These are phyloP conservation scores for Enteromius afrohamiltoni DNA, from an alignment of 2,797 vertebrate species.

Conservation along the genomic window DNA sequence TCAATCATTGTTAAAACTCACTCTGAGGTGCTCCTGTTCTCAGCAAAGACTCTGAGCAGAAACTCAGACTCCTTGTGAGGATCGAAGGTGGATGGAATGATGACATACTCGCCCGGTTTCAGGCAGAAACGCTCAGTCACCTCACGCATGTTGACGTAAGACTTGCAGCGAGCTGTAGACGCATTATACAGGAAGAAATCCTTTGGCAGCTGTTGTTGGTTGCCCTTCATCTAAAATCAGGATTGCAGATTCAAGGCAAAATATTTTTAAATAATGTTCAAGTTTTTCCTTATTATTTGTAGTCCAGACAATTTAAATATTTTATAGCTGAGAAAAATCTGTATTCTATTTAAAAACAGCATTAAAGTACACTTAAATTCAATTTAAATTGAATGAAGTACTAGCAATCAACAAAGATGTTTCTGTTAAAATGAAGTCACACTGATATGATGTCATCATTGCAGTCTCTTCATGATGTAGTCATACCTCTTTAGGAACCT, in stretches of 20 bases:
- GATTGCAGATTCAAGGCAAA: background rate
- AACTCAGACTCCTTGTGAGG: conserved; percentile 93
- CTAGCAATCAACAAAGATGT: background rate
- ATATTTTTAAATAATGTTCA: background rate
- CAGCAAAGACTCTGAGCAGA: conserved; percentile 96
- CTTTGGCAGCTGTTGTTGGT: conserved; percentile 90
- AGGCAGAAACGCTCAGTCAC: conserved; percentile 91
- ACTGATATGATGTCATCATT: background rate
- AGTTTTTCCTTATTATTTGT: background rate
- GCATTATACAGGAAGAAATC: conserved; percentile 96
- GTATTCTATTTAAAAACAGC: background rate
- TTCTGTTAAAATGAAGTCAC: background rate
- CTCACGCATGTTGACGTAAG: conserved; percentile 96
- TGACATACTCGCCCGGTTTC: conserved; percentile 90
- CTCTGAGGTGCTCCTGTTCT: conserved; percentile 93
- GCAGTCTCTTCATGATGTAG: background rate
- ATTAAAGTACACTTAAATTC: background rate
- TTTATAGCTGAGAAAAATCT: background rate
- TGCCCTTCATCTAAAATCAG: conserved; percentile 82
- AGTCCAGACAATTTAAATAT: background rate
- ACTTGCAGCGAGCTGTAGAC: conserved; percentile 90
- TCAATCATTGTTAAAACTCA: conserved; percentile 72
- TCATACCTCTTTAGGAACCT: conserved; percentile 81
- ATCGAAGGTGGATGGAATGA: conserved; percentile 92
- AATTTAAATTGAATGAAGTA: background rate